phyloP scores from a whole-genome alignment of 2,113 vertebrate genomes.

The Tor tambroides region DNA sequence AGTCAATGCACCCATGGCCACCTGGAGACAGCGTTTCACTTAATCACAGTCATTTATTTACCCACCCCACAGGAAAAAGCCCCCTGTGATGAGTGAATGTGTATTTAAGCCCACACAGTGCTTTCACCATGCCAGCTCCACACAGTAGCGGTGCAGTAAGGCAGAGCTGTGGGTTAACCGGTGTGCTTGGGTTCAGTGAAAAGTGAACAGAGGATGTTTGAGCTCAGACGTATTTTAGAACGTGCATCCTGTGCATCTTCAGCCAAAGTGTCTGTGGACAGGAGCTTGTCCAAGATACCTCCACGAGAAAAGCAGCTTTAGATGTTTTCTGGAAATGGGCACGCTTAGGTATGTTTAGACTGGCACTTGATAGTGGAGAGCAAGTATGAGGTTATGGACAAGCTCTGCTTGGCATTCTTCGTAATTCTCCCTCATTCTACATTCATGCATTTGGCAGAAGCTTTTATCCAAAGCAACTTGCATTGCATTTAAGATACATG shows the following conservation, averaged over 20 bases:
- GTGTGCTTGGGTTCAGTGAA: background rate
- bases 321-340: background rate
- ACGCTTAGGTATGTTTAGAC: background rate
- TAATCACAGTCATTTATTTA: constrained; percentile 45
- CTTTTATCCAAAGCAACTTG: background rate
- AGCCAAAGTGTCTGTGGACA: constrained; percentile 19
- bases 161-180: background rate
- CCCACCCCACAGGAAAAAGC: background rate
- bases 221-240: constrained; percentile 8
- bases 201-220: constrained; percentile 1
- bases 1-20: background rate
- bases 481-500: background rate
- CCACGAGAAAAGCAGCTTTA: background rate
- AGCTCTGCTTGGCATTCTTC: background rate
- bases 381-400: background rate
- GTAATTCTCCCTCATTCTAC: background rate
- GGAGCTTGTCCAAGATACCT: background rate
- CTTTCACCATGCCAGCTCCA: background rate
- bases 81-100: constrained; percentile 24
- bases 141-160: background rate
- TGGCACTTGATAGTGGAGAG: background rate
- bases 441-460: background rate
- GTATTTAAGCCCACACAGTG: constrained; percentile 20
- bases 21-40: constrained; percentile 16
- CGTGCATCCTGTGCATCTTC: constrained; percentile 11